A percentile compares a stretch with the other conserved stretches of the same genome.
These are phyloP conservation scores for Paradoxurus hermaphroditus DNA, from an alignment of 2,113 vertebrate species.

Conservation along the genomic window DNA sequence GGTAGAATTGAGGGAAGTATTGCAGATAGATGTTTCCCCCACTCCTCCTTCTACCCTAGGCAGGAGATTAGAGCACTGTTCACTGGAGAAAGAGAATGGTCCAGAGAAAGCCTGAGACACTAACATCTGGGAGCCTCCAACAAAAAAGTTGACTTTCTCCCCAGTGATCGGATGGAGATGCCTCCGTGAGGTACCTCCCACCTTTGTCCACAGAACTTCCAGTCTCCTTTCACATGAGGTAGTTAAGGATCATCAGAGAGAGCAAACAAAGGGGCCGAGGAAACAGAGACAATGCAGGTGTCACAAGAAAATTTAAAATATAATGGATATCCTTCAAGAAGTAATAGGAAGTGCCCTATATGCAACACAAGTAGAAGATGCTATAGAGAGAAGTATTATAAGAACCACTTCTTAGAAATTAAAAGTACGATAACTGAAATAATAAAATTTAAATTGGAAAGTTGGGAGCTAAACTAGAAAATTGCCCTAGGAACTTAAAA, in stretches of 20 bases:
- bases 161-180: neutral
- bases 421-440: neutral
- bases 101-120: neutral
- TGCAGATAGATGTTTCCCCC: neutral
- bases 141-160: neutral
- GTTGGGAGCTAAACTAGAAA: neutral
- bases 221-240: neutral
- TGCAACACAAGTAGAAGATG: neutral
- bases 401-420: neutral
- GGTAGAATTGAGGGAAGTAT: neutral
- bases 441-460: neutral
- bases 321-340: neutral
- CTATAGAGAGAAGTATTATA: neutral
- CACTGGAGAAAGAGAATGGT: neutral
- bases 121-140: neutral
- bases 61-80: neutral
- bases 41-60: neutral
- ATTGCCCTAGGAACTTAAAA: neutral
- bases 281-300: neutral
- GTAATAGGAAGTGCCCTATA: neutral
- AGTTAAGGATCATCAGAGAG: neutral
- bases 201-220: neutral
- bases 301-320: neutral
- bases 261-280: neutral
- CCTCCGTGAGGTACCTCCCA: neutral